These are phyloP conservation scores for Mormyrus iriodes DNA, from an alignment of 2,113 vertebrate genomes.

Conservation along the genomic window DNA sequence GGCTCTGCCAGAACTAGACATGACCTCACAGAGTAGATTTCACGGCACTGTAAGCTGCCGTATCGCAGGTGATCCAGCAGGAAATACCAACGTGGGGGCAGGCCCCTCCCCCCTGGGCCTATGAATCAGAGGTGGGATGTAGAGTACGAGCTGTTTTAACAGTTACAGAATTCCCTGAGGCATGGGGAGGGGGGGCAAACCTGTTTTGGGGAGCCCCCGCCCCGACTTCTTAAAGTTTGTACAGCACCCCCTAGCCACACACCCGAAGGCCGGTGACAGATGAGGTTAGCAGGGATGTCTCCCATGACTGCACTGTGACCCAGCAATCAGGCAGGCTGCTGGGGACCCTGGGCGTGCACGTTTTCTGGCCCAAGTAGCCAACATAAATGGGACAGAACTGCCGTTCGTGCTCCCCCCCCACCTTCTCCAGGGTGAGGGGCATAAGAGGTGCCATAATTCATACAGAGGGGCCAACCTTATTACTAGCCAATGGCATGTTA, in stretches of 20 bases:
- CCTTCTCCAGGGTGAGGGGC: neutral
- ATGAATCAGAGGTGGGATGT: neutral
- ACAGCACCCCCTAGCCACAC: neutral
- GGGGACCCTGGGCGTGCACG: constrained; percentile 25
- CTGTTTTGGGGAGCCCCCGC: neutral
- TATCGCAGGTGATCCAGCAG: constrained; percentile 53
- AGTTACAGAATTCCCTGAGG: neutral
- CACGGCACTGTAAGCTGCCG: constrained; percentile 49
- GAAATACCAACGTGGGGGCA: constrained; percentile 25
- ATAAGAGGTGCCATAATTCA: neutral
- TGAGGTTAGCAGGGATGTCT: constrained; percentile 19
- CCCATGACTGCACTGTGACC: constrained; percentile 26
- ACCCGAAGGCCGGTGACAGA: constrained; percentile 21
- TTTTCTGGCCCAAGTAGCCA: constrained; percentile 52
- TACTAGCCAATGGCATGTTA: too few species aligned
- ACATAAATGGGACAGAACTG: constrained; percentile 48
- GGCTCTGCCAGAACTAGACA: constrained; percentile 47
- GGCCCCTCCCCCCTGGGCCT: neutral
- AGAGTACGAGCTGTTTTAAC: neutral
- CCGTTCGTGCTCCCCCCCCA: constrained; percentile 28
- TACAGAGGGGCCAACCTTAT: neutral
- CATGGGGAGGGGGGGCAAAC: neutral
- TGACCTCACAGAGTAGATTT: constrained; percentile 58
- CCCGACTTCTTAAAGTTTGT: neutral
- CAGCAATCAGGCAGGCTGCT: constrained; percentile 7